Conservation (phyloP, 1,140 invertebrate genomes). For the Cydia strobilella region DNA sequence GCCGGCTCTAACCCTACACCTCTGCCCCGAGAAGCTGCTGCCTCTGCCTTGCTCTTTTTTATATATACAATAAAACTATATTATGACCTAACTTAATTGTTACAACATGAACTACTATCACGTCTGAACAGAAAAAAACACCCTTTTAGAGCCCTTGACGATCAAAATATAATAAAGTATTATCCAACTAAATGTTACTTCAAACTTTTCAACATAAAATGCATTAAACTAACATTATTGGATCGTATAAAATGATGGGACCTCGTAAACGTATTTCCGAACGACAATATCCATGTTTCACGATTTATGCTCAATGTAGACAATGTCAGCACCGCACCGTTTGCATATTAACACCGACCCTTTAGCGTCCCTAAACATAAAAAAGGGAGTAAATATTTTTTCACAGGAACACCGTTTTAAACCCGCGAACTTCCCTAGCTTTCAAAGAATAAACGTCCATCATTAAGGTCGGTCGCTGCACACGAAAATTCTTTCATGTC, state of each 20-base stretch:
- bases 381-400: slow-evolving; percentile 21
- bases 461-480: slow-evolving; percentile 57
- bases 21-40: too few species aligned
- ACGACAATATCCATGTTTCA: slow-evolving; percentile 22
- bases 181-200: too few species aligned
- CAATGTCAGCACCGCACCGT: slow-evolving; percentile 4
- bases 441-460: slow-evolving; percentile 53
- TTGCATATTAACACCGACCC: slow-evolving; percentile 23
- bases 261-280: slow-evolving; percentile 10
- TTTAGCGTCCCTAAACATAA: neutral
- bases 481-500: slow-evolving; percentile 67
- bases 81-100: neutral
- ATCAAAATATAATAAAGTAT: neutral
- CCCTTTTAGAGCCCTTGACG: too few species aligned
- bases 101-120: too few species aligned
- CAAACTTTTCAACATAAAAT: neutral
- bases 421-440: neutral
- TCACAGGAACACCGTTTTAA: slow-evolving; percentile 1
- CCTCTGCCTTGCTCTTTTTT: too few species aligned
- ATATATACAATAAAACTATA: neutral
- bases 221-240: slow-evolving; percentile 26
- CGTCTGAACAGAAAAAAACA: too few species aligned
- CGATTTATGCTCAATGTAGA: slow-evolving; percentile 5
- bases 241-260: slow-evolving; percentile 21
- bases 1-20: too few species aligned